Evolutionary conservation across 1,140 invertebrate species (phyloP), one percentile per base, ranked within the genome.

Genomic region (Sarcophaga peregrina): DNA sequence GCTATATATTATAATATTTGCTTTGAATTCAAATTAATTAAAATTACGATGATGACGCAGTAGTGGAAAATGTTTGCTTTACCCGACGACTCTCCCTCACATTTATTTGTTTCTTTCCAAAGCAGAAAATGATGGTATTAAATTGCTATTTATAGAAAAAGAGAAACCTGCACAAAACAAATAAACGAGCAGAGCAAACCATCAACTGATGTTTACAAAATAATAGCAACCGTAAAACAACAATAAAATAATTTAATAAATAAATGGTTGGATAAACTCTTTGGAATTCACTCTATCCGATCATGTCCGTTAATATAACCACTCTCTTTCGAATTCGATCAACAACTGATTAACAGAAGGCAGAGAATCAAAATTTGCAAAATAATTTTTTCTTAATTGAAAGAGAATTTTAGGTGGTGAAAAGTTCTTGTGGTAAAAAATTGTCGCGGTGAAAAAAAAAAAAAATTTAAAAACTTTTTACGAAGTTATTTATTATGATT

Each of bases 31-130:
- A 78, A 68, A 78, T 78, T 78, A 76, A 76, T 78, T 78, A 50
- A 78, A 78, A 52, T 78, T 78, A 78, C 75, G n/a, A 78, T 78
- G 74, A 76, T 76, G 75, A 78, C 75, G 75, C 75, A 78, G 75
- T 78, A 9, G 13, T 25, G n/a, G 75, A 78, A 78, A 78, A 78
- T 78, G 75, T 50, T 78, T 52, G 17, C 9, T 78, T 68, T n/a
- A n/a, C 17, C 20, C 62, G 5, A 68, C 20, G 62, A 20, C 25
- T 78, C 46, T 78, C 75, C 75, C 75, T 78, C 75, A 78, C 47
- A 17, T 78, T 50, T 50, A n/a, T 78, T 50, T 78, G 47, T 48
- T 76, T 46, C 47, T 46, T 15, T 25, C 15, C 50, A 13, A 78
- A 45, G 17, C 11, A 45, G 46, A 45, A 8, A 37, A 45, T 68